These are phyloP conservation scores for Nyleta sp. DNA, from an alignment of 2,888 invertebrate genomes.

Conservation along the genomic window DNA sequence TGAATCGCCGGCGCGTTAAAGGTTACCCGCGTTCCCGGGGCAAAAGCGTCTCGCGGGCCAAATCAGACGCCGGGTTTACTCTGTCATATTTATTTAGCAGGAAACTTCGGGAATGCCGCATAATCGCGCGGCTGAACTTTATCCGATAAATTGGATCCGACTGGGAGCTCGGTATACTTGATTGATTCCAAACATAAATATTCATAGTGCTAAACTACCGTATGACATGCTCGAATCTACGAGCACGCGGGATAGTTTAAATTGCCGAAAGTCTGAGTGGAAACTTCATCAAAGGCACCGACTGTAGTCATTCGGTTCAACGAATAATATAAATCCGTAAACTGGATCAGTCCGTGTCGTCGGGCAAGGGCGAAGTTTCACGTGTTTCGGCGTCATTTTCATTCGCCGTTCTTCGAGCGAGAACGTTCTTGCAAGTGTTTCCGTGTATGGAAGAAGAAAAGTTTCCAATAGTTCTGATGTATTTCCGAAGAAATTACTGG, in stretches of 20 bases:
- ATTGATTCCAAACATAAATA: conserved; percentile 63
- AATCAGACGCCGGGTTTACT: too few relatives aligned
- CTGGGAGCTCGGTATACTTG: conserved; percentile 40
- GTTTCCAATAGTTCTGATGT: too few relatives aligned
- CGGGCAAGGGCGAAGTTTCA: not conserved
- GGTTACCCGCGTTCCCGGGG: too few relatives aligned
- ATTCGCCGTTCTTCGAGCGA: too few relatives aligned
- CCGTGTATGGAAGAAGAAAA: too few relatives aligned
- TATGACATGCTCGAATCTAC: conserved; percentile 49
- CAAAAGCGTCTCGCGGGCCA: too few relatives aligned
- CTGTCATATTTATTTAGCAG: conserved; percentile 37
- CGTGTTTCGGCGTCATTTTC: not conserved
- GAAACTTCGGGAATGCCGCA: conserved; percentile 36
- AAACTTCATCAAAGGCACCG: conserved; percentile 55
- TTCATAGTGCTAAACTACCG: conserved; percentile 60
- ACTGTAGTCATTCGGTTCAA: conserved; percentile 34
- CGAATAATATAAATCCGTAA: conserved; percentile 33
- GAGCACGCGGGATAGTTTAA: conserved; percentile 38
- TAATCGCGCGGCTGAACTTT: conserved; percentile 45
- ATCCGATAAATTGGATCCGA: conserved; percentile 49
- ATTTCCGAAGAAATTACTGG: too few relatives aligned
- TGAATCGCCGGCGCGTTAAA: too few relatives aligned
- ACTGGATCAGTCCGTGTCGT: conserved; percentile 10
- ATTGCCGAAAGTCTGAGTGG: conserved; percentile 48
- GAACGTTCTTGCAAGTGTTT: too few relatives aligned